Conservation (phyloP, 2,113 vertebrate genomes). For the Phylloscopus whistleri region DNA sequence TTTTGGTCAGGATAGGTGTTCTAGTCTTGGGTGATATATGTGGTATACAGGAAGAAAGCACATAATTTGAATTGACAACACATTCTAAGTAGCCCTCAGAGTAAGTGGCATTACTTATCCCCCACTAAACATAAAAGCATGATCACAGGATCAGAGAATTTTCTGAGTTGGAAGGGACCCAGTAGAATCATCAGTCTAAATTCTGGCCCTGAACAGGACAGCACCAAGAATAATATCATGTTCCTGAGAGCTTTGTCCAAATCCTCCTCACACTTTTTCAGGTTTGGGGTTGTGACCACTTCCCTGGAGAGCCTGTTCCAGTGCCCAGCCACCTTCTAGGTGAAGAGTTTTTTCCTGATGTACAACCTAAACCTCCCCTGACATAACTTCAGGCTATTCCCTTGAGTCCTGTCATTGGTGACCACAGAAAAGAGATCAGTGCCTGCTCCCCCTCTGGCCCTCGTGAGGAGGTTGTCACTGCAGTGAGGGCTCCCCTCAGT, state of each 20-base stretch:
- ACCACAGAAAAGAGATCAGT: not conserved
- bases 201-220: not conserved
- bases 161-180: not conserved
- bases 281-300: not conserved
- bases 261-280: not conserved
- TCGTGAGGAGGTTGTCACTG: not conserved
- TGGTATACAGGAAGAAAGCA: not conserved
- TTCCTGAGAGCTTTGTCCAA: not conserved
- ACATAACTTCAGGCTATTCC: too few relatives aligned
- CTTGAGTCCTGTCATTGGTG: too few relatives aligned
- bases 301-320: too few relatives aligned
- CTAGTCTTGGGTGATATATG: not conserved
- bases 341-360: not conserved
- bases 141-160: not conserved
- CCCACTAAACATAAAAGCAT: not conserved
- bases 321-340: too few relatives aligned
- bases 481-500: not conserved
- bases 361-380: not conserved
- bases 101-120: not conserved
- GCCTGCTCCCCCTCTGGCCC: not conserved
- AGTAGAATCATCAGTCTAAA: not conserved
- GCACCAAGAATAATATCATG: not conserved
- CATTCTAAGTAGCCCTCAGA: not conserved
- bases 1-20: not conserved
- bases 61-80: not conserved